phyloP scores from a whole-genome alignment of 2,113 vertebrate genomes.

The Sapayoa aenigma region DNA sequence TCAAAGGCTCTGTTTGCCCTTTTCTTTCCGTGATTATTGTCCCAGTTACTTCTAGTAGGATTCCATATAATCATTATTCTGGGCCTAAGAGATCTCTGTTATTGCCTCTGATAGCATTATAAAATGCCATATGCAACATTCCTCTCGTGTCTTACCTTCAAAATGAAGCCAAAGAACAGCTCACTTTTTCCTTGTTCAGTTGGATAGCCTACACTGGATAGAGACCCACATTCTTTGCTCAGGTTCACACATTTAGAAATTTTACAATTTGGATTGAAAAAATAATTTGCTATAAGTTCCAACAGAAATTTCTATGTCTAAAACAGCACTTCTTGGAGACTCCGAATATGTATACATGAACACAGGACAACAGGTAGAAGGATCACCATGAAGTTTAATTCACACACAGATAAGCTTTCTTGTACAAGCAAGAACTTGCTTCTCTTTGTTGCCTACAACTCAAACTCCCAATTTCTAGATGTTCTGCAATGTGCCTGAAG shows the following conservation, averaged over 20 bases:
- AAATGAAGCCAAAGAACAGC: not conserved
- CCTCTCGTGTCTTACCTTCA: not conserved
- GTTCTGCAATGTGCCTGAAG: not conserved
- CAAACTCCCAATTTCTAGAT: not conserved
- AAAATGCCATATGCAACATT: not conserved
- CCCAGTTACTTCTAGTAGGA: not conserved
- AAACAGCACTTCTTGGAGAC: not conserved
- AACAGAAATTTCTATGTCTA: not conserved
- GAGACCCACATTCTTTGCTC: not conserved
- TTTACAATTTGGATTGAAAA: not conserved
- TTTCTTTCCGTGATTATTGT: not conserved
- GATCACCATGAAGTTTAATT: not conserved
- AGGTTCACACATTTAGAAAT: not conserved
- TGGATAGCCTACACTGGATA: not conserved
- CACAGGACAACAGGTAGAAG: not conserved
- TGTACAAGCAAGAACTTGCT: not conserved
- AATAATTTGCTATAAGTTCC: not conserved
- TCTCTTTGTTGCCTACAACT: not conserved
- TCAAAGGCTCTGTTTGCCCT: not conserved
- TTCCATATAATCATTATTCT: not conserved
- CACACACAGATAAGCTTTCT: not conserved
- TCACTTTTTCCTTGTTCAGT: not conserved
- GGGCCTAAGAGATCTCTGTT: not conserved
- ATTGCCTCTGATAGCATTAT: not conserved
- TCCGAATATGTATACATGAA: not conserved